Evolutionary conservation across 2,888 invertebrate genomes (phyloP).

Genomic region (Cryptophagus acutangulus): DNA sequence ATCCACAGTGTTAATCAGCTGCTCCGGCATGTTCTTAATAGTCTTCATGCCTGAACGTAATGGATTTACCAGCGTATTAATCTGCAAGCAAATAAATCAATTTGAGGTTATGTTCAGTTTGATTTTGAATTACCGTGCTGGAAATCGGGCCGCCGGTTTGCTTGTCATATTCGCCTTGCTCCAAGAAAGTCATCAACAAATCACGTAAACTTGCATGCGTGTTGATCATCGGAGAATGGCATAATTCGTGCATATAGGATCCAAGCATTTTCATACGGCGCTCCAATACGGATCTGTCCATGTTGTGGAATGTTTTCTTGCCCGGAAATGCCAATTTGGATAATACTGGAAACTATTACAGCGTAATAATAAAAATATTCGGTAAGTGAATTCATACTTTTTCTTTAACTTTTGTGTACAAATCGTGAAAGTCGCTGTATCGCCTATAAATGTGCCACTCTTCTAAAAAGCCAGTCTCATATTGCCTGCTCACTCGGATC

Average conservation of each 20-base stretch:
- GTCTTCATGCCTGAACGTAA: conserved; percentile 78
- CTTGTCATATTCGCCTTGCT: conserved; percentile 66
- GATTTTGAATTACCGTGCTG: conserved; percentile 49
- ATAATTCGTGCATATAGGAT: conserved; percentile 69
- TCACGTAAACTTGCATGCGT: conserved; percentile 60
- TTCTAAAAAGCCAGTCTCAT: conserved; percentile 63
- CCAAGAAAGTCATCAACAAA: conserved; percentile 60
- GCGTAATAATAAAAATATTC: not conserved
- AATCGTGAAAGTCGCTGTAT: conserved; percentile 90
- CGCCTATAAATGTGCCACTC: conserved; percentile 89
- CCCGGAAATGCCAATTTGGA: conserved; percentile 78
- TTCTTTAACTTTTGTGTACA: conserved; percentile 76
- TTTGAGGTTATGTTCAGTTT: not conserved
- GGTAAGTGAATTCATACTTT: conserved; percentile 49
- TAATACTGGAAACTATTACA: conserved; percentile 67
- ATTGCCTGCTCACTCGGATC: conserved; percentile 68
- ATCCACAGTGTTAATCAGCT: conserved; percentile 77
- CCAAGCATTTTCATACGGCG: conserved; percentile 77
- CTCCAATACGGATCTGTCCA: conserved; percentile 78
- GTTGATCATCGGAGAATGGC: conserved; percentile 56
- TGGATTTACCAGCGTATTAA: conserved; percentile 54
- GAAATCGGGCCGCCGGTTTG: conserved; percentile 58
- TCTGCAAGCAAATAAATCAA: conserved; percentile 32
- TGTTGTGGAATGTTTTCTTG: conserved; percentile 92
- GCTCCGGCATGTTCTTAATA: conserved; percentile 85